phyloP scores from a whole-genome alignment of 2,888 invertebrate genomes.

The Tenodera sinensis region DNA sequence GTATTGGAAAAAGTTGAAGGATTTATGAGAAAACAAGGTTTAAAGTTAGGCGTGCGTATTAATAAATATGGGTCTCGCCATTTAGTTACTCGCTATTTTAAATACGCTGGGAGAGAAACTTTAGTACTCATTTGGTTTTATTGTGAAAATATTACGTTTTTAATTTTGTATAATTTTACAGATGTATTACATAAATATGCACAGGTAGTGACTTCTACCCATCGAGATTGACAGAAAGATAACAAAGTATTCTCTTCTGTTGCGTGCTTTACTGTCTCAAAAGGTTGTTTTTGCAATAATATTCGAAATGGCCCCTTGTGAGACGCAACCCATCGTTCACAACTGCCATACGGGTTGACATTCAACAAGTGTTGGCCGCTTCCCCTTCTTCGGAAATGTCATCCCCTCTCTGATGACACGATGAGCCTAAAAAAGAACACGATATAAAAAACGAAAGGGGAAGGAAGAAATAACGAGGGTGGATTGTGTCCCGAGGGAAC shows the following conservation, averaged over 20 bases:
- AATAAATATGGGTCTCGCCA: too few species aligned
- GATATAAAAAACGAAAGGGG: constrained; percentile 26
- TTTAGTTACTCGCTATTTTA: too few species aligned
- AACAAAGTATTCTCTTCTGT: not conserved
- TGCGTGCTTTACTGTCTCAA: not conserved
- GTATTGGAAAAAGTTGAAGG: too few species aligned
- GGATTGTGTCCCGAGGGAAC: constrained; percentile 23
- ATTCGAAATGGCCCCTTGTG: constrained; percentile 6
- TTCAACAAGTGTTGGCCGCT: constrained; percentile 29
- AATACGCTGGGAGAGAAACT: too few species aligned
- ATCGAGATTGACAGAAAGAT: not conserved
- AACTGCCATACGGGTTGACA: constrained; percentile 24
- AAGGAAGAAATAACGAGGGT: constrained; percentile 27
- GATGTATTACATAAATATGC: too few species aligned
- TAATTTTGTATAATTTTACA: too few species aligned
- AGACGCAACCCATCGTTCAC: constrained; percentile 9
- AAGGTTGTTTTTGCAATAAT: not conserved
- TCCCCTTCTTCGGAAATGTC: constrained; percentile 26
- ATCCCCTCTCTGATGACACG: constrained; percentile 18
- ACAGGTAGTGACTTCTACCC: too few species aligned
- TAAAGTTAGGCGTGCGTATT: too few species aligned
- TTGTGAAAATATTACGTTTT: too few species aligned
- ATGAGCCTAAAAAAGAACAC: constrained; percentile 10
- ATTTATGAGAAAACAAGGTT: too few species aligned
- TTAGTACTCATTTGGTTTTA: too few species aligned